Evolutionary conservation across 2,113 vertebrate genomes (phyloP).

Genomic region (Lipophrys pholis): DNA sequence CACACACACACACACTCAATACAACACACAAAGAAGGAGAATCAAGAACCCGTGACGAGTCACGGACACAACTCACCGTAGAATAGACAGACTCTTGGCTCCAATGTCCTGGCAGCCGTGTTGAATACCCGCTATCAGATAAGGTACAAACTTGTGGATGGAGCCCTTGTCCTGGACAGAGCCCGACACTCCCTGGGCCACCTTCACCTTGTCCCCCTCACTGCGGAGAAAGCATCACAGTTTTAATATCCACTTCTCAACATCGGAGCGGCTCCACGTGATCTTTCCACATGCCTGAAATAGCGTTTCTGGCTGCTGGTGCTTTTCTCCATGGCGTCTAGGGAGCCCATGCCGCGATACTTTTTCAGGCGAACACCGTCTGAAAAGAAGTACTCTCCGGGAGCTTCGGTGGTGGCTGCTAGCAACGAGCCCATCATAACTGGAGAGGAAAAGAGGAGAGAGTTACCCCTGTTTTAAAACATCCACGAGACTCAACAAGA

Average conservation of each 20-base stretch:
- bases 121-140: constrained; percentile 95
- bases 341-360: constrained; percentile 93
- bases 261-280: no score
- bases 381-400: constrained; percentile 95
- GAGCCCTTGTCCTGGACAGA: constrained; percentile 96
- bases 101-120: constrained; percentile 96
- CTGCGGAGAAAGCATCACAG: constrained; percentile 71
- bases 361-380: constrained; percentile 94
- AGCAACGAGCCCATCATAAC: constrained; percentile 97
- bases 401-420: constrained; percentile 92
- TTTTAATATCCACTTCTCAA: neutral
- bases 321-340: constrained; percentile 95
- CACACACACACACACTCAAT: neutral
- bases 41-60: neutral
- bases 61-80: constrained; percentile 83
- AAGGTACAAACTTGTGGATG: constrained; percentile 94
- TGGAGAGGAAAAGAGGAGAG: constrained; percentile 47
- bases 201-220: constrained; percentile 93
- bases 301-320: constrained; percentile 94
- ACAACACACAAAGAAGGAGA: neutral
- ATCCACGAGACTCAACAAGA: no score
- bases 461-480: neutral
- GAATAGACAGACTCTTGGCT: constrained; percentile 90
- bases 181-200: constrained; percentile 93
- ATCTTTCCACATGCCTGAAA: constrained; percentile 85